Percentiles rank a stretch among this genome's conserved stretches.
These are phyloP conservation scores for Crossocerus cetratus DNA, from an alignment of 2,888 invertebrate genomes.

Conservation along the genomic window DNA sequence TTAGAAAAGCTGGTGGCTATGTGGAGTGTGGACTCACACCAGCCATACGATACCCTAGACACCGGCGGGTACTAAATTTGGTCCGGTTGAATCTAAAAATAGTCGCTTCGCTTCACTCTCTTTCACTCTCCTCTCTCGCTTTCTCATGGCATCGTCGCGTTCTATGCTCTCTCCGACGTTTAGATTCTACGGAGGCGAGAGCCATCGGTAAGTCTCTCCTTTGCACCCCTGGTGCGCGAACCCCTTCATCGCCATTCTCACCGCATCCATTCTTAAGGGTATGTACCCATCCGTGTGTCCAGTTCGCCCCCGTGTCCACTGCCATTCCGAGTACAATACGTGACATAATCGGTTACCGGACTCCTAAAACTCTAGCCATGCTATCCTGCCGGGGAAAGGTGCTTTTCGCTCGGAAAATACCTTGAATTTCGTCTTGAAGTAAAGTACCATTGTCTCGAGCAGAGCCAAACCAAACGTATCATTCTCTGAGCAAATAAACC, in stretches of 20 bases:
- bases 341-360: too few relatives aligned
- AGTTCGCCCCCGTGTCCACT: too few relatives aligned
- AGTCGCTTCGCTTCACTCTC: constrained; percentile 57
- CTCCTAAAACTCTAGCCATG: too few relatives aligned
- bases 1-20: constrained; percentile 50
- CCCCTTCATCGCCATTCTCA: not conserved
- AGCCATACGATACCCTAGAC: constrained; percentile 74
- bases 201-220: constrained; percentile 64
- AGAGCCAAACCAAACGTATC: too few relatives aligned
- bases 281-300: too few relatives aligned
- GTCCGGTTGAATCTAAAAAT: constrained; percentile 74
- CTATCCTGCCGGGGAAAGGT: too few relatives aligned
- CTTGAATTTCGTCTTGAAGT: too few relatives aligned
- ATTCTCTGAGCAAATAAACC: too few relatives aligned
- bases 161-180: constrained; percentile 54
- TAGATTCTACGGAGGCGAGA: constrained; percentile 59
- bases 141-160: constrained; percentile 55
- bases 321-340: too few relatives aligned
- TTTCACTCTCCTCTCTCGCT: constrained; percentile 41
- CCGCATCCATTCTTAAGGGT: constrained; percentile 4
- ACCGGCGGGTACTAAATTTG: constrained; percentile 75
- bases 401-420: too few relatives aligned
- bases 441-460: too few relatives aligned
- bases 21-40: constrained; percentile 47
- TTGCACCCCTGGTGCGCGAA: constrained; percentile 3